A percentile compares a stretch with the other conserved stretches of the same genome.
These are phyloP conservation scores for Pelecanoides urinatrix DNA, from an alignment of 2,113 vertebrate genomes.

Conservation along the genomic window DNA sequence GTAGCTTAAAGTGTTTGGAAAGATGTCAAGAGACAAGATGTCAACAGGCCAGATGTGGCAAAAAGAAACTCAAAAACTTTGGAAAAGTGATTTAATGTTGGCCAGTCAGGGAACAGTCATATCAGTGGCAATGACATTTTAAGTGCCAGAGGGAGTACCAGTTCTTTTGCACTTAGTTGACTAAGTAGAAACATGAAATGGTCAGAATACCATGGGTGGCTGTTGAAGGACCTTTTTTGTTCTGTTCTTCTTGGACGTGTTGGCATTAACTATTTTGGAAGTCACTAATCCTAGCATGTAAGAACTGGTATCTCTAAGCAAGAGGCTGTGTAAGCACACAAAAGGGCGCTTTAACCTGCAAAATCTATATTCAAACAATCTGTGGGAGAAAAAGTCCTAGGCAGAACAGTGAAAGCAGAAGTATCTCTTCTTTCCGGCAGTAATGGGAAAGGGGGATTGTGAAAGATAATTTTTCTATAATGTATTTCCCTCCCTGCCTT, in stretches of 20 bases:
- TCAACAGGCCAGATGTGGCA: neutral
- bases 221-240: neutral
- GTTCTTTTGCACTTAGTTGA: neutral
- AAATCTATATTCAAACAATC: neutral
- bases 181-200: neutral
- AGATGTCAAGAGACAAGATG: neutral
- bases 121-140: neutral
- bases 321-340: neutral
- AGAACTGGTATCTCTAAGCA: neutral
- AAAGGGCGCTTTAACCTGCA: neutral
- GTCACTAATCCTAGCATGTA: neutral
- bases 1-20: neutral
- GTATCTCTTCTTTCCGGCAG: neutral
- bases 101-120: neutral
- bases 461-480: neutral
- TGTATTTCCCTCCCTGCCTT: accelerated
- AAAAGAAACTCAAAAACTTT: neutral
- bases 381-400: neutral
- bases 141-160: neutral
- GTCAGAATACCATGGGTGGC: neutral
- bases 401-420: neutral
- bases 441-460: neutral
- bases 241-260: neutral
- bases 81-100: neutral
- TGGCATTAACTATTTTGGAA: neutral